Evolutionary conservation across 2,113 vertebrate genomes (phyloP), one percentile per base, ranked within the genome.

Genomic region (Embiotoca jacksoni): DNA sequence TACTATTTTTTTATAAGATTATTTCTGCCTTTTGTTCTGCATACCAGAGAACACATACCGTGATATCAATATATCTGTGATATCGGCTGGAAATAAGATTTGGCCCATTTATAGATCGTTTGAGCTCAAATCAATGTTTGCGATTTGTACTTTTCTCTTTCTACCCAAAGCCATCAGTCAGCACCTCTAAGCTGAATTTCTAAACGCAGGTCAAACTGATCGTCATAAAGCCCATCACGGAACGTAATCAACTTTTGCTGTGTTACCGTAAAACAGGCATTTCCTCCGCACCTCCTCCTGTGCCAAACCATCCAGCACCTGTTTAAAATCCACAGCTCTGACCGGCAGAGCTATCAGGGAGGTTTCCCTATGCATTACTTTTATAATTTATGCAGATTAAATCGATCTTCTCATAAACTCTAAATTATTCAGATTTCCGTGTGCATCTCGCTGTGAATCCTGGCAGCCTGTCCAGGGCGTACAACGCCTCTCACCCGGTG

Each of bases 351-450:
- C 33, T 52, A 64, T 30, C 16, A 63, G 15, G 15, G 7, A 59
- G 65, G 1, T 14, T 53, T 79, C 7, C 16, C 49, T 6, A 61
- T 31, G 11, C 15, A 62, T 59, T 50, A 16, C 66, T 54, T 63
- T 30, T 15, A 49, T 65, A 49, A 57, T 70, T 72, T 33, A 32
- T 62, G 56, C 49, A 75, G 11, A 55, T 73, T 46, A 39, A 35
- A n/a, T 73, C 41, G 0, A 54, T 44, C 64, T 39, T 37, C 3
- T 71, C 66, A 41, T 61, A 47, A 70, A 37, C 54, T 47, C 47
- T 47, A 6, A 63, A 65, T 79, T 5, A 32, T 46, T 68, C 23
- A 44, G 53, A 50, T 69, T 58, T 67, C 37, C n/a, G 1, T 47
- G 30, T 56, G 65, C 36, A 44, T 59, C 36, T 53, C 39, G 5